Conservation (phyloP, 1,140 invertebrate genomes). For the Magallana angulata region DNA sequence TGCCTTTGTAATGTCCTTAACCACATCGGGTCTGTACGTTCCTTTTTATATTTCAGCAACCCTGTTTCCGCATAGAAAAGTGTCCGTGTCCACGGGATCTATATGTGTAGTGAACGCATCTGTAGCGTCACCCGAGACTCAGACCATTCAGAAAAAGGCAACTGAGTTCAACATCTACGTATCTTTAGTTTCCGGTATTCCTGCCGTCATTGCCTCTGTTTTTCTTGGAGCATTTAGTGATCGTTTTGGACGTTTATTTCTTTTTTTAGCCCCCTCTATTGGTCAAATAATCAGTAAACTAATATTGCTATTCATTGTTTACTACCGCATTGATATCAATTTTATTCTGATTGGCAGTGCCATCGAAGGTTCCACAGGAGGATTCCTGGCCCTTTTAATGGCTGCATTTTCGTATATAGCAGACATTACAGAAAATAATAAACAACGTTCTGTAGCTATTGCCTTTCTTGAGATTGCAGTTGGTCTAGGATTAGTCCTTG, state of each 20-base stretch:
- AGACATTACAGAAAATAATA: conserved; percentile 46
- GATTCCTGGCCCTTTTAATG: neutral
- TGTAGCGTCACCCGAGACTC: neutral
- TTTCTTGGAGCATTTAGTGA: conserved; percentile 48
- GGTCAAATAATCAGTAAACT: conserved; percentile 41
- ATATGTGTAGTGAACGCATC: neutral
- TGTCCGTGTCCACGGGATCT: neutral
- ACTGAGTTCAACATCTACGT: conserved; percentile 26
- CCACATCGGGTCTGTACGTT: neutral
- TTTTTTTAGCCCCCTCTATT: conserved; percentile 35
- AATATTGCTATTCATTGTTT: conserved; percentile 25
- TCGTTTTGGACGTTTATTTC: conserved; percentile 45
- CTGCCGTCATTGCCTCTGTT: conserved; percentile 36
- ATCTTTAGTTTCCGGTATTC: conserved; percentile 44
- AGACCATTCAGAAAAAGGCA: conserved; percentile 35
- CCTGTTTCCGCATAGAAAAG: neutral
- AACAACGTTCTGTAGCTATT: conserved; percentile 43
- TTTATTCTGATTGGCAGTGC: conserved; percentile 32
- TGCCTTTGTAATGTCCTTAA: neutral
- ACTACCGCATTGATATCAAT: conserved; percentile 2
- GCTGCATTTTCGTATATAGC: conserved; percentile 41
- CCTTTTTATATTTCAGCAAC: neutral
- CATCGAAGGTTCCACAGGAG: conserved; percentile 43
- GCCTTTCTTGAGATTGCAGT: conserved; percentile 25
- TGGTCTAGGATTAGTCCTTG: conserved; percentile 29